Evolutionary conservation across 2,113 vertebrate species (phyloP).

Genomic region (Natator depressus): DNA sequence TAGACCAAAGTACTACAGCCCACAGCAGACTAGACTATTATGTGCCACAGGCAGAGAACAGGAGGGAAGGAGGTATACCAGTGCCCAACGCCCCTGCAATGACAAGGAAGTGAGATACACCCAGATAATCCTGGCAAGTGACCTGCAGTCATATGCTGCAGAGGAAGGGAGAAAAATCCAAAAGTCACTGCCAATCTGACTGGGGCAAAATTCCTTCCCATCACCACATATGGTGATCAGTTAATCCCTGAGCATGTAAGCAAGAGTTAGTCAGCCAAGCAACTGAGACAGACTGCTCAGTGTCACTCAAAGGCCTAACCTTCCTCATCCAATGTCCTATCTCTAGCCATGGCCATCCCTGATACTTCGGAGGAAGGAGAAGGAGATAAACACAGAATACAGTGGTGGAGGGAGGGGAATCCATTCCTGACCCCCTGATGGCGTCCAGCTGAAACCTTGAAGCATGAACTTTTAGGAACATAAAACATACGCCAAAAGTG

Average conservation of each 20-base stretch:
- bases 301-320: neutral
- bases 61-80: neutral
- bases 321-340: neutral
- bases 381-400: too few species aligned
- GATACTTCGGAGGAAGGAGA: neutral
- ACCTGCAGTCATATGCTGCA: neutral
- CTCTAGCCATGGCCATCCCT: neutral
- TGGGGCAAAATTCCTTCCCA: neutral
- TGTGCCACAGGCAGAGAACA: neutral
- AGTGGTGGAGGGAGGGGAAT: neutral
- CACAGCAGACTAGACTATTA: neutral
- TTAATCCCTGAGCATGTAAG: neutral
- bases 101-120: neutral
- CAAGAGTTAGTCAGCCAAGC: neutral
- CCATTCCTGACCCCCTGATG: neutral
- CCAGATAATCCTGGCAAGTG: neutral
- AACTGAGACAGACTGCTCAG: neutral
- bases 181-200: too few species aligned
- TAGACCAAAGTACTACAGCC: neutral
- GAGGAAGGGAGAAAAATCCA: neutral
- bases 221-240: too few species aligned
- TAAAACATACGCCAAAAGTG: neutral
- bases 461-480: neutral
- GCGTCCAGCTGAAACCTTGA: neutral
- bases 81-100: neutral